Evolutionary conservation across 2,888 invertebrate species (phyloP).

Genomic region (Drosophila aldrichi): DNA sequence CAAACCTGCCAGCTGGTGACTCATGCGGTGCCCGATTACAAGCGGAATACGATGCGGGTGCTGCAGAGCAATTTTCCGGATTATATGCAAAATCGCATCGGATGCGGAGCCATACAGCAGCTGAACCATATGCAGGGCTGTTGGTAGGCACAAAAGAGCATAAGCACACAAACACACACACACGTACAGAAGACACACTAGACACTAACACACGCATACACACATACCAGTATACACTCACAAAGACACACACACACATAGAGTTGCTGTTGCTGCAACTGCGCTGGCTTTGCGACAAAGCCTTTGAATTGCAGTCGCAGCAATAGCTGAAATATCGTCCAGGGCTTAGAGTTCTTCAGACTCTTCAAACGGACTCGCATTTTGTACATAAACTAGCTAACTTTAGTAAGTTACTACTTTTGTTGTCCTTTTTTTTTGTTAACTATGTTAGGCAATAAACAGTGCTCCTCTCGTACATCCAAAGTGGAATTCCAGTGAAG

Average conservation of each 20-base stretch:
- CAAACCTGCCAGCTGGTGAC: conserved; percentile 87
- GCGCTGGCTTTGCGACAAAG: conserved; percentile 52
- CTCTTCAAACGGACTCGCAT: conserved; percentile 32
- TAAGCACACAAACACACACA: conserved; percentile 15
- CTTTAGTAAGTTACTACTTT: conserved; percentile 41
- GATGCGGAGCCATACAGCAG: conserved; percentile 88
- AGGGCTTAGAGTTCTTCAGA: conserved; percentile 2
- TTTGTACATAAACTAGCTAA: conserved; percentile 61
- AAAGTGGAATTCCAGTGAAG: background rate
- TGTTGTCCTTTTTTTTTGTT: conserved; percentile 56
- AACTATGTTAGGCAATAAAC: conserved; percentile 68
- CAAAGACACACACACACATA: conserved; percentile 16
- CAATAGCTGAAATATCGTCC: conserved; percentile 34
- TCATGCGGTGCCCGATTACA: conserved; percentile 87
- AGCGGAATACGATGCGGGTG: conserved; percentile 87
- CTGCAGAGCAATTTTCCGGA: conserved; percentile 89
- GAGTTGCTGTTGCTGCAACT: conserved; percentile 38
- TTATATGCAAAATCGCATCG: conserved; percentile 88
- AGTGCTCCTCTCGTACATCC: conserved; percentile 13
- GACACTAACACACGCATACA: conserved; percentile 22
- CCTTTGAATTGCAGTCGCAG: conserved; percentile 53
- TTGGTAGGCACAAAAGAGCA: conserved; percentile 58
- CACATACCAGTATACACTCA: conserved; percentile 20
- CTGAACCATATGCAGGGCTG: conserved; percentile 85
- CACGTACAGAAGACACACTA: background rate